Base-by-base conservation (phyloP, 2,797 vertebrate genomes). In the Anguilla marmorata region DNA sequence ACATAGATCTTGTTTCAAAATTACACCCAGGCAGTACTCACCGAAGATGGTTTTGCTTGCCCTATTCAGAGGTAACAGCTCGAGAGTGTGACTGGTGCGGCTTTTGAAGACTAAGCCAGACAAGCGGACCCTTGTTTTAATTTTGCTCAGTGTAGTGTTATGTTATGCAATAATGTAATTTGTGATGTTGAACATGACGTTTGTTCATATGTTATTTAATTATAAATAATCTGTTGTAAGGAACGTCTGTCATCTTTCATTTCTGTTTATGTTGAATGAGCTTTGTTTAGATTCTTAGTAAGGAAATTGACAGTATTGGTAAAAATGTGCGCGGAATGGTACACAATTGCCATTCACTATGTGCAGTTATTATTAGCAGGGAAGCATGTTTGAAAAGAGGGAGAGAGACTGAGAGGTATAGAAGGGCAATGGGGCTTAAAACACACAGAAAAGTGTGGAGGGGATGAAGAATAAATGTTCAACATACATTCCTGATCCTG, bases 221-320 rank as follows among this genome's bases (percentile, higher is more conserved):
- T 89, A 90, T 88, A 91, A 91, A 91, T 91, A 92, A 92, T 89
- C 56, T 50, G 0, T 63, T 80, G 45, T 50, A 86, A 85, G 19
- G 30, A 21, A 41, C 45, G 76, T 21, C 79, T 83, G 24, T 74
- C 30, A 14, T 45, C 33, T 41, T 16, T 74, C 9, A 66, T 66
- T 24, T 8, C 24, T 27, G 21, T 9, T n/a, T 74, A 7, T n/a
- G 24, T n/a, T 66, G n/a, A n/a, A 27, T 24, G 24, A n/a, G 7
- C 63, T 66, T 66, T 66, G 24, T 66, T 1, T 66, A 8, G n/a
- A 27, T 27, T 27, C n/a, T 66, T 66, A 66, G n/a, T 66, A 7
- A 66, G 2, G 24, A 66, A 66, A 66, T 8, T 27, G 14, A n/a
- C 5, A 24, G 63, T 24, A 66, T 66, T 66, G 63, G 63, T 66